Percentiles rank a stretch among this genome's conserved stretches.
Evolutionary conservation across 2,113 vertebrate genomes (phyloP).

Genomic region (Crotalus viridis): DNA sequence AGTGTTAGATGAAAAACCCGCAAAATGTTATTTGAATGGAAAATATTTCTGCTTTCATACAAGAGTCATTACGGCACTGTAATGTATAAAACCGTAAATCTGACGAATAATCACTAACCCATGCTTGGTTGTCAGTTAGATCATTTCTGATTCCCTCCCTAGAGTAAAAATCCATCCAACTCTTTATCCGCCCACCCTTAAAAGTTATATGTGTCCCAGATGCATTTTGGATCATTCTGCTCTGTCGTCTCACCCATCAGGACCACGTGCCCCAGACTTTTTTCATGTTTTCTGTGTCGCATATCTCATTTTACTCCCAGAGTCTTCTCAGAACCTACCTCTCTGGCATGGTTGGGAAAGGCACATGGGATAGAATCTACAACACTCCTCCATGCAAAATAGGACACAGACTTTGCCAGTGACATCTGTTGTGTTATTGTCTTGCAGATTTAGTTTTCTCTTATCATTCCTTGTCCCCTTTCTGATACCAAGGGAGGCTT

Average conservation of each 20-base stretch:
- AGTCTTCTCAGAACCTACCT: background rate
- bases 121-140: background rate
- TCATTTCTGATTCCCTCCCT: slow-evolving; percentile 30
- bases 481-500: background rate
- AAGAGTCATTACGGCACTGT: slow-evolving; percentile 46
- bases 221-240: background rate
- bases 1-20: slow-evolving; percentile 62
- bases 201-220: slow-evolving; percentile 20
- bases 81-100: slow-evolving; percentile 52
- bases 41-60: slow-evolving; percentile 63
- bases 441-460: background rate
- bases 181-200: background rate
- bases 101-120: slow-evolving; percentile 46
- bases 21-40: slow-evolving; percentile 64
- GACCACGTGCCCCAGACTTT: background rate
- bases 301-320: background rate
- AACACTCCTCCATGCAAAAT: background rate
- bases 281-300: background rate
- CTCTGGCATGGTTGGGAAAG: background rate
- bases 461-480: background rate
- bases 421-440: background rate
- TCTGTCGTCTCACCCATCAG: background rate
- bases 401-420: background rate
- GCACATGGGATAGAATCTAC: background rate
- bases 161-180: slow-evolving; percentile 13